phyloP scores from a whole-genome alignment of 1,140 invertebrate genomes.

The Phocides pigmalion region DNA sequence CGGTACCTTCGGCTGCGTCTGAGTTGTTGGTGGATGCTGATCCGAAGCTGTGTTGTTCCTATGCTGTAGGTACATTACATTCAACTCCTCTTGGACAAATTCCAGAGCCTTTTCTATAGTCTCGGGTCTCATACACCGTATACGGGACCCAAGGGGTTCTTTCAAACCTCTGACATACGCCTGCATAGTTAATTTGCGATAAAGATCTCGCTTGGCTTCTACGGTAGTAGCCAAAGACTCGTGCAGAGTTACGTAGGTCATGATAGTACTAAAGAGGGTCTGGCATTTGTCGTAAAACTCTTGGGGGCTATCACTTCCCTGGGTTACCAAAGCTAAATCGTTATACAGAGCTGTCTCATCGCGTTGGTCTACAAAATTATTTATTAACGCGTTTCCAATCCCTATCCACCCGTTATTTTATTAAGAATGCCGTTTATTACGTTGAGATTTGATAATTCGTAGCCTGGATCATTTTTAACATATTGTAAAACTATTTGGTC shows the following conservation, averaged over 20 bases:
- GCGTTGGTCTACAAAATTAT: slow-evolving; percentile 16
- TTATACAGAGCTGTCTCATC: slow-evolving; percentile 13
- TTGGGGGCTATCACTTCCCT: slow-evolving; percentile 21
- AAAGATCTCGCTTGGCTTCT: slow-evolving; percentile 25
- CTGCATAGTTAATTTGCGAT: slow-evolving; percentile 9
- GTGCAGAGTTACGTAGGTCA: slow-evolving; percentile 37
- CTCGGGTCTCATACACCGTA: slow-evolving; percentile 26
- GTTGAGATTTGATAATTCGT: slow-evolving; percentile 21
- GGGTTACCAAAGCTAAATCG: neutral
- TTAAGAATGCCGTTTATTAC: slow-evolving; percentile 35
- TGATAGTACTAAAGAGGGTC: slow-evolving; percentile 38
- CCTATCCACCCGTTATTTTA: slow-evolving; percentile 19
- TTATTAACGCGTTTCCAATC: slow-evolving; percentile 10
- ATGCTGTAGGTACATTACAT: slow-evolving; percentile 23
- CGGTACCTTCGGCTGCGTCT: neutral
- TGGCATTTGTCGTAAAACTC: slow-evolving; percentile 40
- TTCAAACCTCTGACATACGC: slow-evolving; percentile 13
- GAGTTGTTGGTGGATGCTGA: neutral
- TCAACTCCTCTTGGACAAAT: slow-evolving; percentile 32
- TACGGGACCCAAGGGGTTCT: slow-evolving; percentile 29
- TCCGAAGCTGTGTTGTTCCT: neutral
- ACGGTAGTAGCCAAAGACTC: slow-evolving; percentile 24
- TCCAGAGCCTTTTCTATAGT: slow-evolving; percentile 17
- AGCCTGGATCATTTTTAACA: neutral
- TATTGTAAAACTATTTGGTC: slow-evolving; percentile 23